Percentiles rank a stretch among this genome's conserved stretches.
Conservation (phyloP, 2,888 invertebrate genomes). For the Apodemia zela region DNA sequence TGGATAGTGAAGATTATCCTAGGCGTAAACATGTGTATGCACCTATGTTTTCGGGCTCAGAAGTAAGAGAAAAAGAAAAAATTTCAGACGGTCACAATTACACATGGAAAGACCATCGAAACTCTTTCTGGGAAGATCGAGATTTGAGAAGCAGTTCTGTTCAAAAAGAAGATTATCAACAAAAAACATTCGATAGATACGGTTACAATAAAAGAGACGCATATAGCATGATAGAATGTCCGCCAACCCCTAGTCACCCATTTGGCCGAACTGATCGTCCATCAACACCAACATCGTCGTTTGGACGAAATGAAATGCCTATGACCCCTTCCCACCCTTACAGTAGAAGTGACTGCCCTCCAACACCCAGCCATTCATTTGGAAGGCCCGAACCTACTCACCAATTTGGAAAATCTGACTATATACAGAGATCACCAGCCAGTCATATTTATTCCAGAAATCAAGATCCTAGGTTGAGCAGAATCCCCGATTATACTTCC, state of each 20-base stretch:
- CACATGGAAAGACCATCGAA: no score
- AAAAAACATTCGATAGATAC: slow-evolving; percentile 9
- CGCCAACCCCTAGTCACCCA: slow-evolving; percentile 55
- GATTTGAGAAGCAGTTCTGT: background rate
- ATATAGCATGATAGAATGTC: slow-evolving; percentile 32
- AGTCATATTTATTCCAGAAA: slow-evolving; percentile 25
- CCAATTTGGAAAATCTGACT: slow-evolving; percentile 36
- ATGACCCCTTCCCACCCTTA: slow-evolving; percentile 40
- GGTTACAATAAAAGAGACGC: slow-evolving; percentile 26
- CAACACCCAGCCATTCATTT: slow-evolving; percentile 46
- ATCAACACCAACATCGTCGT: slow-evolving; percentile 40
- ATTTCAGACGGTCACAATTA: background rate
- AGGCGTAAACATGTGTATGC: slow-evolving; percentile 58
- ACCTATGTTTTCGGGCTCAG: no score
- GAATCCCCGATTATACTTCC: slow-evolving; percentile 47
- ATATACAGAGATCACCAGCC: slow-evolving; percentile 28
- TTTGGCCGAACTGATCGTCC: slow-evolving; percentile 28
- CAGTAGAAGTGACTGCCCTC: slow-evolving; percentile 36
- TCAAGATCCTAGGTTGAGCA: slow-evolving; percentile 56
- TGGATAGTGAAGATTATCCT: slow-evolving; percentile 45
- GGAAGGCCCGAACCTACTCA: slow-evolving; percentile 44
- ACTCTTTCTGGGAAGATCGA: slow-evolving; percentile 16
- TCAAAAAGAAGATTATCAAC: no score
- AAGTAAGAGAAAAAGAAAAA: no score
- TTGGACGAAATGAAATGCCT: slow-evolving; percentile 37